Evolutionary conservation across 2,888 invertebrate species (phyloP).

Genomic region (Notodonta ziczac): DNA sequence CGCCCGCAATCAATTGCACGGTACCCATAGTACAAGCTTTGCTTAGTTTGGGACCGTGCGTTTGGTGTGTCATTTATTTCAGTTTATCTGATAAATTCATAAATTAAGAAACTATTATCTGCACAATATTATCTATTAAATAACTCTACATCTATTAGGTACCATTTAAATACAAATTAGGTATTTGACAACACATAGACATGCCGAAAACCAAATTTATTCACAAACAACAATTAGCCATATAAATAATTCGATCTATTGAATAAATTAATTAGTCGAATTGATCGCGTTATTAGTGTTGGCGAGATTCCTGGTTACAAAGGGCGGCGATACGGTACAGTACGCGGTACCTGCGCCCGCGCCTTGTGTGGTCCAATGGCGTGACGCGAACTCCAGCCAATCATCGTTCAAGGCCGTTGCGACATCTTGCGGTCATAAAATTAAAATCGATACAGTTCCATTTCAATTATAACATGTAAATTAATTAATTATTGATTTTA

Average conservation of each 20-base stretch:
- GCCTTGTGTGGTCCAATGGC: conserved; percentile 63
- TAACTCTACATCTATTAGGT: background rate
- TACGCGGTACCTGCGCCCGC: conserved; percentile 54
- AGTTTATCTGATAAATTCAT: no score
- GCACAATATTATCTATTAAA: background rate
- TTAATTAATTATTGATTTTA: background rate
- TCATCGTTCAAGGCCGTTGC: conserved; percentile 24
- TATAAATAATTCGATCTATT: conserved; percentile 19
- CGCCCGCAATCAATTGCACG: no score
- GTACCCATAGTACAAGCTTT: no score
- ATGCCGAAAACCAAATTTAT: background rate
- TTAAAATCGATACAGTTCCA: background rate
- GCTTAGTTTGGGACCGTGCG: no score
- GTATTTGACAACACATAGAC: background rate
- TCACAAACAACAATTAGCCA: conserved; percentile 7
- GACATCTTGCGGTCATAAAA: conserved; percentile 15
- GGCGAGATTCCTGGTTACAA: conserved; percentile 22
- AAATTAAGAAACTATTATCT: no score
- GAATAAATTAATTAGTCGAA: conserved; percentile 31
- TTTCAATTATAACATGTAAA: background rate
- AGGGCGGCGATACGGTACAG: conserved; percentile 30
- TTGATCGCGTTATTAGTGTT: conserved; percentile 29
- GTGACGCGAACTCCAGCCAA: conserved; percentile 34
- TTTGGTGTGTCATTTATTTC: no score
- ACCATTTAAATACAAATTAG: background rate